Conservation (phyloP, 2,888 invertebrate species). For the Mesorhabditis sp. region DNA sequence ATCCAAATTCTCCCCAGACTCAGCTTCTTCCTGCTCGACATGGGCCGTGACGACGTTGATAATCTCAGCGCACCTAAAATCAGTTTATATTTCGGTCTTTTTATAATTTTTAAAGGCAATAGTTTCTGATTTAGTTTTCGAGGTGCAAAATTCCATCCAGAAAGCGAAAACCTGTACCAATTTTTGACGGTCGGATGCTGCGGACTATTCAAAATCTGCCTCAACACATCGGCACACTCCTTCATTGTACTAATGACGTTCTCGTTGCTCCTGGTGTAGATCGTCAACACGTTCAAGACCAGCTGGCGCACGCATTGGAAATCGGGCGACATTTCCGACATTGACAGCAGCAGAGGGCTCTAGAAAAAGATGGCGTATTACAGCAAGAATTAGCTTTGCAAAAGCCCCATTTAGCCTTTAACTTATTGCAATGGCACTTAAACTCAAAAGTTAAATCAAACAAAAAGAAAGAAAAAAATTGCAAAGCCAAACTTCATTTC, state of each 20-base stretch:
- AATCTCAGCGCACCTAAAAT: conserved; percentile 51
- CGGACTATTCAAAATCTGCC: conserved; percentile 55
- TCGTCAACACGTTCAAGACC: conserved; percentile 48
- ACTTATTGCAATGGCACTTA: no score
- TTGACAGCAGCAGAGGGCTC: conserved; percentile 49
- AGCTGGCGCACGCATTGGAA: conserved; percentile 57
- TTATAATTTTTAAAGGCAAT: background rate
- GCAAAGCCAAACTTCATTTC: no score
- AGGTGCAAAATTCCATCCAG: background rate
- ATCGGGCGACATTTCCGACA: conserved; percentile 56
- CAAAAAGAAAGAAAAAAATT: no score
- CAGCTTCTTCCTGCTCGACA: conserved; percentile 59
- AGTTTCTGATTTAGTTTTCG: background rate
- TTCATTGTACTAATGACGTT: conserved; percentile 48
- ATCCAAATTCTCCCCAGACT: conserved; percentile 61
- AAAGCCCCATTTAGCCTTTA: no score
- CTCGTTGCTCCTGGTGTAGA: conserved; percentile 47
- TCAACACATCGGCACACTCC: conserved; percentile 51
- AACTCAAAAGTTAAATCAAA: no score
- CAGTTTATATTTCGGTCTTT: conserved; percentile 5
- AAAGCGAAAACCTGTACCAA: conserved; percentile 26
- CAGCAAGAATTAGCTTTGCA: no score
- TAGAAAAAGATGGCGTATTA: conserved; percentile 12
- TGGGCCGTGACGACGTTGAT: conserved; percentile 48
- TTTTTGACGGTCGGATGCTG: conserved; percentile 56